Evolutionary conservation across 2,888 invertebrate genomes (phyloP).

Genomic region (Kryphioiulus occultus): DNA sequence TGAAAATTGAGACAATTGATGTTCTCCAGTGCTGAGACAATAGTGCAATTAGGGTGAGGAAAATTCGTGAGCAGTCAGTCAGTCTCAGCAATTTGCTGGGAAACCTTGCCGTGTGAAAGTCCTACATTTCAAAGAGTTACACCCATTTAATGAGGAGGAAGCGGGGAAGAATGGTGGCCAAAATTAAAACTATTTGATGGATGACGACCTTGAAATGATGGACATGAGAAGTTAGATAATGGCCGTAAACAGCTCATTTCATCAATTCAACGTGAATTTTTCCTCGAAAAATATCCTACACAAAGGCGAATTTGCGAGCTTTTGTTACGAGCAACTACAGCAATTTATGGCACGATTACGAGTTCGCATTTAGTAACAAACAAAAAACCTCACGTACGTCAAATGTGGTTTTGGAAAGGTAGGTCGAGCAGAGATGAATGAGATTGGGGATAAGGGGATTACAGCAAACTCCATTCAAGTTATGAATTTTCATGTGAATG

Average conservation of each 20-base stretch:
- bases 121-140: not conserved
- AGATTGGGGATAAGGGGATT: not conserved
- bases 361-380: not conserved
- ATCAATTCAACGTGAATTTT: not conserved
- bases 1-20: not conserved
- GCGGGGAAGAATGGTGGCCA: slow-evolving; percentile 2
- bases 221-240: slow-evolving; percentile 22
- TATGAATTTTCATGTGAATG: not conserved
- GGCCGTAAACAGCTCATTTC: not conserved
- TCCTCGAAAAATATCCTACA: not conserved
- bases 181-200: slow-evolving; percentile 1
- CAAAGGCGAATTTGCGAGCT: not conserved
- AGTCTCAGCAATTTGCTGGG: not conserved
- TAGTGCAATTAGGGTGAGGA: not conserved
- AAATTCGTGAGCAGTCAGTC: not conserved
- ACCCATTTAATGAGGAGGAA: slow-evolving; percentile 11
- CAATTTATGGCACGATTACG: not conserved
- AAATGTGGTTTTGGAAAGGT: not conserved
- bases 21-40: not conserved
- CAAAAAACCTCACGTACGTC: not conserved
- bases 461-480: not conserved
- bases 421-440: not conserved
- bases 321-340: not conserved
- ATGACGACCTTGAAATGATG: slow-evolving; percentile 26
- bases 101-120: slow-evolving; percentile 31